Percentiles rank a stretch among this genome's conserved stretches.
Conservation (phyloP, 2,888 invertebrate genomes). For the Odontothrips loti region DNA sequence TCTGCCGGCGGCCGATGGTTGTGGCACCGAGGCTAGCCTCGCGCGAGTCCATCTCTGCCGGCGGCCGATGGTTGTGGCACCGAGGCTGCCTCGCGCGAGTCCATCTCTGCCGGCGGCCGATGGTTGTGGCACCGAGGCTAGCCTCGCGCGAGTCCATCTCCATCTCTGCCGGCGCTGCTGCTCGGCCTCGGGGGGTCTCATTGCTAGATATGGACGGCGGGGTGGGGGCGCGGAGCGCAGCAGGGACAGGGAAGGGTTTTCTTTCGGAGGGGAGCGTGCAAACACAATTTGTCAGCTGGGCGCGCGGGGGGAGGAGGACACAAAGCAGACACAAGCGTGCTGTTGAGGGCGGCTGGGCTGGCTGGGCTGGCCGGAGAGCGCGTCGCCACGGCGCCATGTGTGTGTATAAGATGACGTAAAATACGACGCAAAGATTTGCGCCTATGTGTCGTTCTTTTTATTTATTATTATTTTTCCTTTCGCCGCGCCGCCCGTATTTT, state of each 20-base stretch:
- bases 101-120: too few species aligned
- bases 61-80: too few species aligned
- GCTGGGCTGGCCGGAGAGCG: background rate
- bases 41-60: too few species aligned
- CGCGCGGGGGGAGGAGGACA: background rate
- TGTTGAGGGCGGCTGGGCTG: background rate
- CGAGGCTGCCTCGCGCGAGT: too few species aligned
- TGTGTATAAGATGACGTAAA: background rate
- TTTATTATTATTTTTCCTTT: background rate
- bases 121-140: too few species aligned
- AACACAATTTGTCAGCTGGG: slow-evolving; percentile 22
- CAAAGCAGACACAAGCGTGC: slow-evolving; percentile 15
- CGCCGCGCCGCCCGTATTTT: background rate
- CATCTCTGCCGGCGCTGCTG: too few species aligned
- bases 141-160: too few species aligned
- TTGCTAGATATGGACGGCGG: too few species aligned
- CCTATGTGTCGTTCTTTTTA: background rate
- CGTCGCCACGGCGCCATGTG: background rate
- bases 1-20: too few species aligned
- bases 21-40: too few species aligned
- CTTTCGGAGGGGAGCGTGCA: background rate
- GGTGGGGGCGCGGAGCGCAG: background rate
- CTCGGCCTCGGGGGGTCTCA: too few species aligned
- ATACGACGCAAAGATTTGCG: background rate
- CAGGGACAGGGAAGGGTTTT: background rate